Percentiles rank a stretch among this genome's conserved stretches.
These are phyloP conservation scores for Myotis brandtii DNA, from an alignment of 2,113 vertebrate species.

Conservation along the genomic window DNA sequence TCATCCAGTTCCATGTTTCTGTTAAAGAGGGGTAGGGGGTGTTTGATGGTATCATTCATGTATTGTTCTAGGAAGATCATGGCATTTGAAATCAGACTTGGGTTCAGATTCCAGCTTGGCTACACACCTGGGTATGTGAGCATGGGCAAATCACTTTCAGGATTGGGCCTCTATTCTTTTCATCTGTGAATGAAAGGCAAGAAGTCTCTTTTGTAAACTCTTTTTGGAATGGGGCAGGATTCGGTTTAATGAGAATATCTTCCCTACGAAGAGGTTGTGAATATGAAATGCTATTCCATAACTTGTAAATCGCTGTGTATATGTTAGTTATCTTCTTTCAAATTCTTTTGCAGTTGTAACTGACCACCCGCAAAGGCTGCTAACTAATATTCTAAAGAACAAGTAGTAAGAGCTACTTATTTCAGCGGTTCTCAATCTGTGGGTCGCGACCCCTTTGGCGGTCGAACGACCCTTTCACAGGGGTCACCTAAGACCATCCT, in stretches of 20 bases:
- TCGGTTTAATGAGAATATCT: constrained; percentile 17
- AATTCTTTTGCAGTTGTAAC: not conserved
- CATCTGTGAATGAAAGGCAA: not conserved
- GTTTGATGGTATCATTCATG: not conserved
- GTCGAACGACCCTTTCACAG: no score
- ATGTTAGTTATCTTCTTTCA: constrained; percentile 13
- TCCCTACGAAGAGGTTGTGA: not conserved
- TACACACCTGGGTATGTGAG: not conserved
- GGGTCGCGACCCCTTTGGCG: no score
- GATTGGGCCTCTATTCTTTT: not conserved
- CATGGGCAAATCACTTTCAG: no score
- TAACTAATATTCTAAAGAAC: not conserved
- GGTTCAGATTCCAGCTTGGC: not conserved
- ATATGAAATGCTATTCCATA: not conserved
- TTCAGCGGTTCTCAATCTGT: not conserved
- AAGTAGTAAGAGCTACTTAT: not conserved
- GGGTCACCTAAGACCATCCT: no score
- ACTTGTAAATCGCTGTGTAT: not conserved
- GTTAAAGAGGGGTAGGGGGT: not conserved
- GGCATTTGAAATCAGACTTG: constrained; percentile 3
- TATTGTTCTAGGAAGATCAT: not conserved
- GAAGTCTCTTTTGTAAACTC: not conserved
- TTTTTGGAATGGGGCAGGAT: constrained; percentile 29
- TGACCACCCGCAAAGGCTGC: not conserved
- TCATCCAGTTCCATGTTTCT: constrained; percentile 33